Percentiles rank a stretch among this genome's conserved stretches.
phyloP scores from a whole-genome alignment of 2,888 invertebrate species.

The Xestia ashworthii region DNA sequence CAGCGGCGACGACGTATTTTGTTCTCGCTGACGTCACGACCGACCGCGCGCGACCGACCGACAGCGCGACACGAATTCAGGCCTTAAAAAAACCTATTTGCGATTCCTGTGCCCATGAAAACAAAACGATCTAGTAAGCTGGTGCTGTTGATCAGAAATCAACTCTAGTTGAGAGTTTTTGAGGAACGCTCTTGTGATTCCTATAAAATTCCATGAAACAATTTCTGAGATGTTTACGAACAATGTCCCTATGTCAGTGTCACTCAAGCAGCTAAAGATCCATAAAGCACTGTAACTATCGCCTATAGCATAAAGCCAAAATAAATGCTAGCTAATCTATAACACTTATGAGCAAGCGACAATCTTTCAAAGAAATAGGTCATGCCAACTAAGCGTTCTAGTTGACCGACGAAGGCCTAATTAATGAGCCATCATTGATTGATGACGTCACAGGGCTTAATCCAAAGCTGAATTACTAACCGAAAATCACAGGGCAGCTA shows the following conservation, averaged over 20 bases:
- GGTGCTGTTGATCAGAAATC: neutral
- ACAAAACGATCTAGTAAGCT: neutral
- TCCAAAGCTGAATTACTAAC: conserved; percentile 36
- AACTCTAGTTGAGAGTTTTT: neutral
- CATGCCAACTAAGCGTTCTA: conserved; percentile 33
- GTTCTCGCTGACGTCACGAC: too few species aligned
- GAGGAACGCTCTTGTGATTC: neutral
- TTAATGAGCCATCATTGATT: conserved; percentile 61
- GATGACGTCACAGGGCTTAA: conserved; percentile 51
- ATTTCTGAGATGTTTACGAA: neutral
- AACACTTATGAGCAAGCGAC: conserved; percentile 20
- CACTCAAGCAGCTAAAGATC: neutral
- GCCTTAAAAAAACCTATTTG: neutral
- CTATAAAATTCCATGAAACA: neutral
- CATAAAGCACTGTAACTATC: neutral
- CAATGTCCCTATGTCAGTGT: neutral
- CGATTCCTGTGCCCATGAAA: too few species aligned
- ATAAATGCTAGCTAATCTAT: conserved; percentile 18
- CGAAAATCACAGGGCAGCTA: conserved; percentile 52
- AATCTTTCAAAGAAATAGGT: conserved; percentile 53
- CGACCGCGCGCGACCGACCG: too few species aligned
- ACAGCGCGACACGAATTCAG: too few species aligned
- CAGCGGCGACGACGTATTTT: too few species aligned
- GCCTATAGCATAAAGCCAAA: neutral
- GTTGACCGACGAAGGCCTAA: conserved; percentile 44